Evolutionary conservation across 2,797 vertebrate genomes (phyloP).

Genomic region (Tokudaia tokunoshimensis): DNA sequence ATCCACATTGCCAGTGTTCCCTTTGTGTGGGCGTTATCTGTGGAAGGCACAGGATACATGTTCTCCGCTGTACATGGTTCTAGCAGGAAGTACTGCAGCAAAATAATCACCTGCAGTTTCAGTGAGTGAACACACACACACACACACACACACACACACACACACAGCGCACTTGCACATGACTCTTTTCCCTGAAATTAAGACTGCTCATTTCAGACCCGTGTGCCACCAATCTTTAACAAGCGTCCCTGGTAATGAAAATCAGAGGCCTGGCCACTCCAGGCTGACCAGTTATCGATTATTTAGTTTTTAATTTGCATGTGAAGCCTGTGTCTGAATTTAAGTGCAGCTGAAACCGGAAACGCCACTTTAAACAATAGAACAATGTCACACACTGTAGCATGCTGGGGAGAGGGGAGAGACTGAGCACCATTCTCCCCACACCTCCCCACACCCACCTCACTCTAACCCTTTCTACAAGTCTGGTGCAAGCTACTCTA

Average conservation of each 20-base stretch:
- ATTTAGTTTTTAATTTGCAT: conserved; percentile 42
- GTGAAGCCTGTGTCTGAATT: conserved; percentile 46
- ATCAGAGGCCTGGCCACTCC: not conserved
- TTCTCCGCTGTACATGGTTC: not conserved
- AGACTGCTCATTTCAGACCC: not conserved
- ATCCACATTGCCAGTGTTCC: not conserved
- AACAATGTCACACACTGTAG: not conserved
- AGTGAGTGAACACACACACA: not conserved
- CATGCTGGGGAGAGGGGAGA: not conserved
- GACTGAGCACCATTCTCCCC: not conserved
- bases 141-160: not conserved
- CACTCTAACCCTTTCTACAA: not conserved
- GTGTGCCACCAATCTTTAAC: not conserved
- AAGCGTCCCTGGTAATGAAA: not conserved
- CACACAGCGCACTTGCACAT: not conserved
- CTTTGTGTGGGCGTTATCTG: not conserved
- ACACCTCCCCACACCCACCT: not conserved
- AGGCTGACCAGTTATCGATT: conserved; percentile 33
- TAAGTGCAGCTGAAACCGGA: conserved; percentile 4
- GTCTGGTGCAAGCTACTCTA: not conserved
- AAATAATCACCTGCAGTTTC: conserved; percentile 23
- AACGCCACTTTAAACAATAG: conserved; percentile 57
- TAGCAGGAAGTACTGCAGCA: not conserved
- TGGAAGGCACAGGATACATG: not conserved
- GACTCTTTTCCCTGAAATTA: not conserved